Percentiles rank a stretch among this genome's conserved stretches.
Conservation (phyloP, 2,888 invertebrate genomes). For the Ectemnius lituratus region DNA sequence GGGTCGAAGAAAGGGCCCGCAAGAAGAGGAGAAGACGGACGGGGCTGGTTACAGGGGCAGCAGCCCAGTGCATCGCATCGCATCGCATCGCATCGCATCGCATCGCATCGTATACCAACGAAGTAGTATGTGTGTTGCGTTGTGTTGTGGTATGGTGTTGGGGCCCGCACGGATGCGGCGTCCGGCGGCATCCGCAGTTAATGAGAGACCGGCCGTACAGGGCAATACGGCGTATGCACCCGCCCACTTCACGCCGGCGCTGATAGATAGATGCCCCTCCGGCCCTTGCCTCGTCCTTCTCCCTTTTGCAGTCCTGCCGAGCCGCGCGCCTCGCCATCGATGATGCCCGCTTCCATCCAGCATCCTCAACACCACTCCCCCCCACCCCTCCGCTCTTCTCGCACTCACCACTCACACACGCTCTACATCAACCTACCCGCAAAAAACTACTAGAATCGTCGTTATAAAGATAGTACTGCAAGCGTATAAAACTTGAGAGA, state of each 20-base stretch:
- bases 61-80: conserved; percentile 78
- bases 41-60: conserved; percentile 67
- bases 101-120: too few species aligned
- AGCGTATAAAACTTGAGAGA: conserved; percentile 44
- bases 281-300: conserved; percentile 59
- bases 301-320: conserved; percentile 16
- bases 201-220: conserved; percentile 77
- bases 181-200: conserved; percentile 79
- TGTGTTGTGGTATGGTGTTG: conserved; percentile 31
- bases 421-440: conserved; percentile 19
- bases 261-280: conserved; percentile 77
- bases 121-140: too few species aligned
- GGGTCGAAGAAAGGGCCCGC: conserved; percentile 35
- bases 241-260: conserved; percentile 78
- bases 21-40: conserved; percentile 23
- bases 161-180: conserved; percentile 79
- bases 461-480: conserved; percentile 52
- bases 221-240: conserved; percentile 77
- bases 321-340: conserved; percentile 13
- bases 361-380: conserved; percentile 19
- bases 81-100: too few species aligned
- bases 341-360: conserved; percentile 40
- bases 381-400: conserved; percentile 3
- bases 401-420: conserved; percentile 22
- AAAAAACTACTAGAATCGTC: conserved; percentile 40